These are phyloP conservation scores for Phataginus tetradactyla DNA, from an alignment of 2,797 vertebrate genomes.

Conservation along the genomic window DNA sequence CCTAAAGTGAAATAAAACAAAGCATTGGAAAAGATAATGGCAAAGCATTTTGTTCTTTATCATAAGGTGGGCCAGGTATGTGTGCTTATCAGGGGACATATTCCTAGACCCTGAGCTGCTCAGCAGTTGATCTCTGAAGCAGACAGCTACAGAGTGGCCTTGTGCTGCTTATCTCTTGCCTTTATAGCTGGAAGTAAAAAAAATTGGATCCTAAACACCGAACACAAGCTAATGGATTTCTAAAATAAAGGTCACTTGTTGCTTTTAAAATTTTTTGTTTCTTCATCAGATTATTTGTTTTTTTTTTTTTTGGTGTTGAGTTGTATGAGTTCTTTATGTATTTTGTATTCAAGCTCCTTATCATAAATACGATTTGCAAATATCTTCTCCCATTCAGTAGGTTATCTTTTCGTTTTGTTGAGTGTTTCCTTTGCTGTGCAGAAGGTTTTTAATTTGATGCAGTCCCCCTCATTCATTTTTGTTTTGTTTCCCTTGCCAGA, in stretches of 20 bases:
- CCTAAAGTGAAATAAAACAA: conserved; percentile 19
- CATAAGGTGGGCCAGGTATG: not conserved
- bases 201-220: not conserved
- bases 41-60: not conserved
- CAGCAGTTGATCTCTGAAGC: not conserved
- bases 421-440: too few relatives aligned
- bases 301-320: too few relatives aligned
- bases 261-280: too few relatives aligned
- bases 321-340: too few relatives aligned
- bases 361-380: too few relatives aligned
- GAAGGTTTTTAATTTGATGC: too few relatives aligned
- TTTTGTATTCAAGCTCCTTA: too few relatives aligned
- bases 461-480: too few relatives aligned
- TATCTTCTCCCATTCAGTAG: too few relatives aligned
- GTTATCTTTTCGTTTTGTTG: too few relatives aligned
- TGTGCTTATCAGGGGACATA: not conserved
- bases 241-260: not conserved
- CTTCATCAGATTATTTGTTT: too few relatives aligned
- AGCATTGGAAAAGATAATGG: not conserved
- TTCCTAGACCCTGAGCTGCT: not conserved
- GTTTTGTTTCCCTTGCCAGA: too few relatives aligned
- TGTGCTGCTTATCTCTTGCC: not conserved
- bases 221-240: not conserved
- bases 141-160: not conserved
- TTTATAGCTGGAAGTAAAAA: not conserved